Evolutionary conservation across 1,140 invertebrate genomes (phyloP), one percentile per base, ranked within the genome.

Genomic region (Drosophila pectinifera): DNA sequence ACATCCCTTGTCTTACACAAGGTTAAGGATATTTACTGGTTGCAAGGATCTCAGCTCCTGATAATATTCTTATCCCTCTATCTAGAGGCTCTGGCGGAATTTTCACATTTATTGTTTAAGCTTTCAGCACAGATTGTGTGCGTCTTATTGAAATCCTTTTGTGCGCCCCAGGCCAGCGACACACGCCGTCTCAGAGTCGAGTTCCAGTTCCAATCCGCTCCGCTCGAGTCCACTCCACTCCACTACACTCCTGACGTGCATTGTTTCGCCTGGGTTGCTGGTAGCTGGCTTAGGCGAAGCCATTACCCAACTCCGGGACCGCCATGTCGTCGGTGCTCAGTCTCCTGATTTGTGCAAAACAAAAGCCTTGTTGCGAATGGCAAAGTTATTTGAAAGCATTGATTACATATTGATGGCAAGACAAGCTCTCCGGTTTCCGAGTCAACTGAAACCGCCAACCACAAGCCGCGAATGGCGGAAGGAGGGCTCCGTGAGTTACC

Each of bases 21-120:
- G 16, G n/a, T 31, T 8, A 14, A 2, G 0, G 5, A 13, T 49
- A 18, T 18, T 18, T 53, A n/a, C 28, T 2, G 10, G 14, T n/a
- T 54, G 34, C 7, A 10, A 8, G 36, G 45, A 51, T 68, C 64
- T 18, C 38, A 26, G 26, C 18, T 16, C 56, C 70, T 58, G 79
- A 79, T 79, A 86, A 79, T 76, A 82, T n/a, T n/a, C n/a, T n/a
- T n/a, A n/a, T n/a, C n/a, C n/a, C n/a, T n/a, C n/a, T n/a, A n/a
- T 75, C 64, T 62, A 49, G 13, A 42, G 62, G 74, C 48, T 79
- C 77, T 78, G 57, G 62, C 22, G 67, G 63, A 82, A 78, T 86
- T 86, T 88, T 86, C 83, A 82, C 78, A 79, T 86, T 88, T 86
- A 86, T 86, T 86, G 83, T 86, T 86, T 88, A 82, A 86, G 83